These are phyloP conservation scores for Eupeodes corollae DNA, from an alignment of 1,140 invertebrate genomes.

Conservation along the genomic window DNA sequence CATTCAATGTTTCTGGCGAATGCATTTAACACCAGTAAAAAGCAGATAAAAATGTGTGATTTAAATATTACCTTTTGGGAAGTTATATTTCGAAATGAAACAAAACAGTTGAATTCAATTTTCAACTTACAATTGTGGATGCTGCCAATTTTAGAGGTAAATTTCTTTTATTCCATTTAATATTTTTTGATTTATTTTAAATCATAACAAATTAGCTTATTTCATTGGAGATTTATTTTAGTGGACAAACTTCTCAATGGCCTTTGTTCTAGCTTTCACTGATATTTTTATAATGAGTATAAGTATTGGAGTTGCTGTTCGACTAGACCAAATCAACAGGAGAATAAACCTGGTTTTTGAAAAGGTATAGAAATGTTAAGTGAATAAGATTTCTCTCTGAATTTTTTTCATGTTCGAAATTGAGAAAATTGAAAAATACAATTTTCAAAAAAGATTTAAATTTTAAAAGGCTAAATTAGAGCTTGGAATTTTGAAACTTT, in stretches of 20 bases:
- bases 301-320: conserved; percentile 42
- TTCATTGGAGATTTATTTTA: conserved; percentile 4
- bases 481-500: no score
- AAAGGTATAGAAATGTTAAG: conserved; percentile 43
- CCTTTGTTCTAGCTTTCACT: conserved; percentile 37
- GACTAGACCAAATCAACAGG: conserved; percentile 48
- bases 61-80: conserved; percentile 26
- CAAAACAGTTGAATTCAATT: conserved; percentile 21
- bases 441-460: no score
- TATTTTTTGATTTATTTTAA: no score
- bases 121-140: conserved; percentile 22
- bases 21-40: conserved; percentile 22
- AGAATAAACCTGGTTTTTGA: no score
- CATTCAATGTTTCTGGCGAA: conserved; percentile 22
- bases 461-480: no score
- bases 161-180: not conserved
- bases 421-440: no score
- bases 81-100: conserved; percentile 25
- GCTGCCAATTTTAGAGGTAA: conserved; percentile 21
- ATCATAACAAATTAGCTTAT: no score
- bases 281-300: conserved; percentile 54
- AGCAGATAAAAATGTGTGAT: conserved; percentile 27
- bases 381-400: conserved; percentile 42
- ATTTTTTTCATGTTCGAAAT: conserved; percentile 36
- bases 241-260: conserved; percentile 30